A percentile compares a stretch with the other conserved stretches of the same genome.
Evolutionary conservation across 1,140 invertebrate genomes (phyloP).

Genomic region (Drosophila novamexicana): DNA sequence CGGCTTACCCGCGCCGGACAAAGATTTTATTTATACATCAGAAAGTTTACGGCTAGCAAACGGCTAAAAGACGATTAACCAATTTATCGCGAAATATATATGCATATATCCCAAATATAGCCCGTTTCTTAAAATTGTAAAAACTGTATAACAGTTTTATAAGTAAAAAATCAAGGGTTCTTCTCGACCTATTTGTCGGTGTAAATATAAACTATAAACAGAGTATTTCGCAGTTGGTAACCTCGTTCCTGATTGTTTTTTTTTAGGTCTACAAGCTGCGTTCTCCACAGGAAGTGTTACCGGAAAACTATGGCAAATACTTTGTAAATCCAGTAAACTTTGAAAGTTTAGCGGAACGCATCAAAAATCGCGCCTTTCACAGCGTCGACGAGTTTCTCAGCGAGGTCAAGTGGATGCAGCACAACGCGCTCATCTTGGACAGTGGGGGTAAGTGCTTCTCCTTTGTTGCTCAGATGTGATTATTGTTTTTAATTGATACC

Average conservation of each 20-base stretch:
- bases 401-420: constrained; percentile 96
- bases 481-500: constrained; percentile 66
- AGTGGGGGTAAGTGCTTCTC: constrained; percentile 89
- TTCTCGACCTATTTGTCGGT: no score
- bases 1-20: no score
- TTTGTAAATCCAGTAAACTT: constrained; percentile 95
- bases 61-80: no score
- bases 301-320: constrained; percentile 86
- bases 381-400: constrained; percentile 94
- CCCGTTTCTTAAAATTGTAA: no score
- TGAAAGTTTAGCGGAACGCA: constrained; percentile 90
- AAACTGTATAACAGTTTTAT: no score
- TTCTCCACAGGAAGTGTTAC: constrained; percentile 63
- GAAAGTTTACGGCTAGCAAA: no score
- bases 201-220: no score
- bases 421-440: constrained; percentile 93
- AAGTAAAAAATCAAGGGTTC: no score
- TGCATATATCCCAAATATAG: no score
- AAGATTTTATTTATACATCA: no score
- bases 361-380: constrained; percentile 91
- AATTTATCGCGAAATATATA: no score
- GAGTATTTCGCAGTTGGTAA: no score
- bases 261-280: constrained; percentile 58
- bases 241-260: background rate
- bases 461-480: constrained; percentile 58